Evolutionary conservation across 2,113 vertebrate genomes (phyloP).

Genomic region (Nesoenas mayeri): DNA sequence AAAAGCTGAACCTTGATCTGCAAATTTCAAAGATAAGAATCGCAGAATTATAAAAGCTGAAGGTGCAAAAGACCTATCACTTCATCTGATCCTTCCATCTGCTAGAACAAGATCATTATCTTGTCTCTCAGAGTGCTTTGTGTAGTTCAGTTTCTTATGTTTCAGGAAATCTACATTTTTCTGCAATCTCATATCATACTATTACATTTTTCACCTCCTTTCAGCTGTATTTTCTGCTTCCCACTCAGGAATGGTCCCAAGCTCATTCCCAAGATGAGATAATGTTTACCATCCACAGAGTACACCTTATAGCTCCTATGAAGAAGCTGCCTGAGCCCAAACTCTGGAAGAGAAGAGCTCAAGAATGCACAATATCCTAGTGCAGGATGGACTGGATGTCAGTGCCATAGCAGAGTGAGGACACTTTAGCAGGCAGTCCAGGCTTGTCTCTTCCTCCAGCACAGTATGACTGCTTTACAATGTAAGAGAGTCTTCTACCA

Average conservation of each 20-base stretch:
- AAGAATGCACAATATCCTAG: not conserved
- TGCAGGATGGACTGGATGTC: not conserved
- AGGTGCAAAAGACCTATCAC: slow-evolving; percentile 28
- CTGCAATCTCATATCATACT: not conserved
- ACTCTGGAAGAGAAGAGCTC: not conserved
- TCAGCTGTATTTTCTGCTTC: not conserved
- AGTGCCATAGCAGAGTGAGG: not conserved
- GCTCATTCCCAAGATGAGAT: not conserved
- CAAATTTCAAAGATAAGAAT: slow-evolving; percentile 63
- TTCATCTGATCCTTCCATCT: not conserved
- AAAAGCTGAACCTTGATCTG: slow-evolving; percentile 40
- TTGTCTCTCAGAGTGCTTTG: not conserved
- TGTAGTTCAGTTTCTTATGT: not conserved
- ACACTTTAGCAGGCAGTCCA: not conserved
- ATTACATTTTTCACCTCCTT: not conserved
- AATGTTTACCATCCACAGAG: not conserved
- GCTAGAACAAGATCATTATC: not conserved
- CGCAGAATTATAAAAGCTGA: not conserved
- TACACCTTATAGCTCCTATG: not conserved
- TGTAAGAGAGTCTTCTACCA: not conserved
- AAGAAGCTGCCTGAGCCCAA: not conserved
- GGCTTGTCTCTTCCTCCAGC: not conserved
- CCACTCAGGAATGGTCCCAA: not conserved
- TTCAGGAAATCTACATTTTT: not conserved
- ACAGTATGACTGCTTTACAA: not conserved